Conservation (phyloP, 2,888 invertebrate species). For the Polyommatus iphigenia region DNA sequence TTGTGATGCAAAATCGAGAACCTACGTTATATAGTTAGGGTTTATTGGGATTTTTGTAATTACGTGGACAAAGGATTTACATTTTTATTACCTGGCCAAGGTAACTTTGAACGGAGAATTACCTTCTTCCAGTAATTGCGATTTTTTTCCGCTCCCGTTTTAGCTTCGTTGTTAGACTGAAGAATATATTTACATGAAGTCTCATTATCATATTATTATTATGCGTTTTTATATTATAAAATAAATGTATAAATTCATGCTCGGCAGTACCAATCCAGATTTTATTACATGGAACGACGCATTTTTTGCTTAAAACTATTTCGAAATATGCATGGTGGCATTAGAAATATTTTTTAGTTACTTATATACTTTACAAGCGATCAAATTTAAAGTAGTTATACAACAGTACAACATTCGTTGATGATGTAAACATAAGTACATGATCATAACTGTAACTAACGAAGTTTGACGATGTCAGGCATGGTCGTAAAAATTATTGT, state of each 20-base stretch:
- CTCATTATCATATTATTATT: not conserved
- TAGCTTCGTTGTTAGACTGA: not conserved
- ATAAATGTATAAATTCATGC: not conserved
- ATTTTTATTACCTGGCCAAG: conserved; percentile 58
- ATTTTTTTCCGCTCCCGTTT: conserved; percentile 26
- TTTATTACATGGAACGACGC: no score
- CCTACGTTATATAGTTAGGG: conserved; percentile 37
- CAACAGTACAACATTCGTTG: not conserved
- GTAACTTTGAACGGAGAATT: conserved; percentile 32
- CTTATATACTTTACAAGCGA: not conserved
- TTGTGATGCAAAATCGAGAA: conserved; percentile 71
- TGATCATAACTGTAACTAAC: conserved; percentile 12
- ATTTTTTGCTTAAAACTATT: no score
- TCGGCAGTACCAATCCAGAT: no score
- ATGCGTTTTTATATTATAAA: not conserved
- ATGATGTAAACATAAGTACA: not conserved
- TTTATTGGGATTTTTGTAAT: conserved; percentile 52
- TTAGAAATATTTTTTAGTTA: no score
- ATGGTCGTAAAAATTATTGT: conserved; percentile 43
- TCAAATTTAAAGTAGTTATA: not conserved
- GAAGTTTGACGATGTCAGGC: conserved; percentile 34
- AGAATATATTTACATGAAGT: not conserved
- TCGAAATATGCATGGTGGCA: no score
- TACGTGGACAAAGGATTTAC: conserved; percentile 67
- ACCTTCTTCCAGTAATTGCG: not conserved